Percentiles rank a stretch among this genome's conserved stretches.
phyloP scores from a whole-genome alignment of 35 echinoderm and acorn worm species.

The Apostichopus parvimensis region DNA sequence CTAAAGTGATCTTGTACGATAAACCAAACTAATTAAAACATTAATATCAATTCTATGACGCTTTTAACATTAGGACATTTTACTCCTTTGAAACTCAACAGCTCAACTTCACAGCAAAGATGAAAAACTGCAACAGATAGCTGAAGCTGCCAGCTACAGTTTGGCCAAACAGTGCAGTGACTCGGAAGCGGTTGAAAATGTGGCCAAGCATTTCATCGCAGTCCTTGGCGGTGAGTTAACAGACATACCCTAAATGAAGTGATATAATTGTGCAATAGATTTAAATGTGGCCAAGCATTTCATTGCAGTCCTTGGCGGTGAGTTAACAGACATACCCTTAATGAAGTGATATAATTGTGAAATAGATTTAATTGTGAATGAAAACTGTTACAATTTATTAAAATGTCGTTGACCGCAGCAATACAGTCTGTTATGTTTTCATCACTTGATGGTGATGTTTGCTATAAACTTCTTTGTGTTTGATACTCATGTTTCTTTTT shows the following conservation, averaged over 20 bases:
- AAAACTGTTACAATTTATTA: no score
- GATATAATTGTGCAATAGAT: no score
- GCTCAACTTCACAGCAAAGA: constrained; percentile 89
- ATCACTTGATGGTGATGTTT: no score
- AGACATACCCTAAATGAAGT: neutral
- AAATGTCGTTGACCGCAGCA: no score
- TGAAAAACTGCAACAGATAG: constrained; percentile 43
- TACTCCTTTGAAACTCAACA: neutral
- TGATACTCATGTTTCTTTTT: no score
- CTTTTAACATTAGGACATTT: no score
- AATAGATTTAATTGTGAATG: neutral
- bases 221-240: constrained; percentile 74
- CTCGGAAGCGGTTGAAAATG: constrained; percentile 71
- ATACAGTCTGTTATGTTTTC: no score
- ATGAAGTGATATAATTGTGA: neutral
- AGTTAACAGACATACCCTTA: neutral
- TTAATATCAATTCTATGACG: neutral
- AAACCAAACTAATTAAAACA: neutral
- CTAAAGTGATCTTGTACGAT: no score
- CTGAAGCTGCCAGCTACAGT: constrained; percentile 58
- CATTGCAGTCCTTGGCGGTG: constrained; percentile 87
- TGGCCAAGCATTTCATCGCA: constrained; percentile 79
- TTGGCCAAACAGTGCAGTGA: constrained; percentile 92
- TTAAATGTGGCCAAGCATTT: constrained; percentile 67
- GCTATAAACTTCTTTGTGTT: no score